Base-by-base conservation (phyloP, 2,888 invertebrate species). In the Diarsia brunnea region DNA sequence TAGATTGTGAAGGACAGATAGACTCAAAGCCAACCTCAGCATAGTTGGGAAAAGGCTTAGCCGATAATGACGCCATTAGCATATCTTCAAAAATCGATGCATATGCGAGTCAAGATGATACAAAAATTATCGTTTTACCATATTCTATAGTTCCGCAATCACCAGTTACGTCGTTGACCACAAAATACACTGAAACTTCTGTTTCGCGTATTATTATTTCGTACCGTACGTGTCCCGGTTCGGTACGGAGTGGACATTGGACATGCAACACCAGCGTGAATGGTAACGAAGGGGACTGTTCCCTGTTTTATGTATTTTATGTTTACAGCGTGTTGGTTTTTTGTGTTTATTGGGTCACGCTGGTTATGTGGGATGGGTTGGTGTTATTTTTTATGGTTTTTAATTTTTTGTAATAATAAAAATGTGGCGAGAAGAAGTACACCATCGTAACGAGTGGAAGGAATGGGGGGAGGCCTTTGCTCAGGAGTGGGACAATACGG, bases 191-290 rank as follows among this genome's bases (percentile, higher is more conserved):
- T 49, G 16, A 61, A 66, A 73, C 47, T 53, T 68, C 11, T 58
- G 38, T 76, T n/a, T n/a, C n/a, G n/a, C 49, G 14, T 68, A 76
- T 77, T 68, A 65, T 68, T 66, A 58, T 55, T 66, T 66, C 12
- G 24, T 51, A 8, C 4, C 2, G 24, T 24, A 81, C 83, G 83
- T 77, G 82, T 55, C 5, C 43, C 21, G 68, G 45, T 5, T 67
- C 12, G n/a, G n/a, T 11, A 43, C 43, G 2, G 16, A 31, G 51
- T 21, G 51, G n/a, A 27, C 47, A 24, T 70, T 16, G 38, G 58
- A 69, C 79, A 79, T 83, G 79, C 73, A 76, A 74, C 58, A 24
- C 31, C 55, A 68, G 58, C 47, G 58, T 74, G 53, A 76, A 85
- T 65, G 60, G 53, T 74, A 68, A 85, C 53, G 61, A 73, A n/a